These are phyloP conservation scores for Balanococcus diminutus DNA, from an alignment of 2,888 invertebrate species.

Conservation along the genomic window DNA sequence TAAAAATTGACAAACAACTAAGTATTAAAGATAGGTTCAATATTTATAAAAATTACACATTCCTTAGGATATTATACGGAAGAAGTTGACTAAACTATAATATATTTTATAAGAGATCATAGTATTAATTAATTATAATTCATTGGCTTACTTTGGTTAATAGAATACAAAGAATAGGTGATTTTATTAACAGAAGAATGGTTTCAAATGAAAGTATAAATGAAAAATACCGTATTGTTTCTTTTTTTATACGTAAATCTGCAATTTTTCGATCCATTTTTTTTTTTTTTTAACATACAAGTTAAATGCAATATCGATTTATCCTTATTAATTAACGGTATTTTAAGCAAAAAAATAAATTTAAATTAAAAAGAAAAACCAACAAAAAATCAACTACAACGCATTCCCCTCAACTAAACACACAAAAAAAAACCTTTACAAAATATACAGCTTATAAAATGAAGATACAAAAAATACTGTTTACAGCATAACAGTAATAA, in stretches of 20 bases:
- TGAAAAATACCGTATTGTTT: neutral
- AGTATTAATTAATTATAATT: neutral
- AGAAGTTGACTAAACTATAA: neutral
- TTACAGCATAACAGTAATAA: neutral
- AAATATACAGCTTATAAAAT: constrained; percentile 6
- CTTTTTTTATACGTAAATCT: neutral
- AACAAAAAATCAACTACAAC: neutral
- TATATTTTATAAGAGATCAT: constrained; percentile 3
- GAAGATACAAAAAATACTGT: constrained; percentile 21
- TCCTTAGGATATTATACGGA: neutral
- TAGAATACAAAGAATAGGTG: neutral
- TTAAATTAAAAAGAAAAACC: neutral
- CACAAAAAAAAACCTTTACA: neutral
- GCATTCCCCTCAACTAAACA: neutral
- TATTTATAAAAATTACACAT: neutral
- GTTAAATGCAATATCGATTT: neutral
- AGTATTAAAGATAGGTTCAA: neutral
- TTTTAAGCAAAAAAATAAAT: neutral
- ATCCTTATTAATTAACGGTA: neutral
- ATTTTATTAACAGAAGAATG: neutral
- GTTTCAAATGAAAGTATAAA: neutral
- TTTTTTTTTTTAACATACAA: neutral
- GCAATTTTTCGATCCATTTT: neutral
- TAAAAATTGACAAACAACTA: neutral
- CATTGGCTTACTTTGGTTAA: neutral